Conservation (phyloP, 64 coral and sea anemone genomes). For the Dendrophyllia cribrosa region DNA sequence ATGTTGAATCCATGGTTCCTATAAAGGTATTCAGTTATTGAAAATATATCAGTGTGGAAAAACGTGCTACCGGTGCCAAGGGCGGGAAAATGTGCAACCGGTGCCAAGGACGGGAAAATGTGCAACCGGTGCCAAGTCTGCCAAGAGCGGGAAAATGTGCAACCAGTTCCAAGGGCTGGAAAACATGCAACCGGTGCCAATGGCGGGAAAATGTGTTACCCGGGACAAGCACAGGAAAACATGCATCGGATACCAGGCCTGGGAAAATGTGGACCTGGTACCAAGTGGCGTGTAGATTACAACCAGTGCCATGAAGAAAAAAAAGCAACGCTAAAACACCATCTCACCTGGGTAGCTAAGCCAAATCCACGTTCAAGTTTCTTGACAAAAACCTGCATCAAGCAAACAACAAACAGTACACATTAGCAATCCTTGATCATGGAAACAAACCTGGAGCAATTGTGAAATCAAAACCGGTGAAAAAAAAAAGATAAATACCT, state of each 20-base stretch:
- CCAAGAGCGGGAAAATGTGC: background rate
- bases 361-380: conserved; percentile 91
- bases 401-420: background rate
- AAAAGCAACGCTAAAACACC: background rate
- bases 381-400: conserved; percentile 73
- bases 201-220: background rate
- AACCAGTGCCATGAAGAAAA: background rate
- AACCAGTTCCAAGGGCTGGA: background rate
- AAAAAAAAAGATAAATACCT: conserved; percentile 38
- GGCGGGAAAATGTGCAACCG: too few relatives aligned
- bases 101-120: too few relatives aligned
- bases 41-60: too few relatives aligned
- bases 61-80: too few relatives aligned
- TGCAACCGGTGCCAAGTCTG: too few relatives aligned
- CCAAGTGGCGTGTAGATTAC: too few relatives aligned
- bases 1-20: conserved; percentile 99
- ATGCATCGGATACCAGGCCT: background rate
- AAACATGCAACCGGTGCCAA: background rate
- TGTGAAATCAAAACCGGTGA: background rate
- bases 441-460: background rate
- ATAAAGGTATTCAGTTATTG: background rate
- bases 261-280: too few relatives aligned
- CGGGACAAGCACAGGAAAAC: background rate
- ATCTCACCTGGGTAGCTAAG: conserved; percentile 83
- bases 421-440: background rate